These are phyloP conservation scores for Notothenia rossii DNA, from an alignment of 2,113 vertebrate genomes.

Conservation along the genomic window DNA sequence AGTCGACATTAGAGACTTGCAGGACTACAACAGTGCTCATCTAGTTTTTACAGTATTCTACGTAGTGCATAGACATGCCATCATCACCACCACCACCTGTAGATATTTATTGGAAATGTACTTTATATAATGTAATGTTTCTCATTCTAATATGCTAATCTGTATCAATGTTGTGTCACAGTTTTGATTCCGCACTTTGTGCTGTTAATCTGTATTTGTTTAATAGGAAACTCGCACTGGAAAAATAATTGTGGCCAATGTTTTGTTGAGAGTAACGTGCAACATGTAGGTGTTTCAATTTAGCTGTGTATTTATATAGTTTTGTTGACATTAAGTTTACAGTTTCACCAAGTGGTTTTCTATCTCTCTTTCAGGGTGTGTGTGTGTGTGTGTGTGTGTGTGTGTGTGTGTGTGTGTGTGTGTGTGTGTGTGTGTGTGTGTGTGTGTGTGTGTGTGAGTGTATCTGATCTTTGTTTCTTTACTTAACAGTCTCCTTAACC, in stretches of 20 bases:
- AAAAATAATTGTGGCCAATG: constrained; percentile 64
- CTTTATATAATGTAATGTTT: constrained; percentile 79
- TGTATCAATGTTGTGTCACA: constrained; percentile 52
- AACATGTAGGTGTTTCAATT: constrained; percentile 52
- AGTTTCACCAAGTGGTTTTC: constrained; percentile 51
- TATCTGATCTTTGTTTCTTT: constrained; percentile 8
- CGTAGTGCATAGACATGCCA: constrained; percentile 52
- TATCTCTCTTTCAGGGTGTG: constrained; percentile 33
- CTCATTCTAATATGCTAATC: constrained; percentile 67
- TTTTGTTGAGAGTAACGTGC: constrained; percentile 65
- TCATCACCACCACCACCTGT: constrained; percentile 65
- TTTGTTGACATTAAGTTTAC: constrained; percentile 57
- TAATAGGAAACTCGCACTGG: constrained; percentile 63
- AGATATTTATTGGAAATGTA: constrained; percentile 80
- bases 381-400: too few species aligned
- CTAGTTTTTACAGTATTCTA: constrained; percentile 48
- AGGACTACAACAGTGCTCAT: constrained; percentile 42
- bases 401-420: too few species aligned
- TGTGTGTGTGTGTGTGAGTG: constrained; percentile 4
- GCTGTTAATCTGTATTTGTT: constrained; percentile 72
- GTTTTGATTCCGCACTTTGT: constrained; percentile 68
- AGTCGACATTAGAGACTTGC: background rate
- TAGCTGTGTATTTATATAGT: constrained; percentile 60
- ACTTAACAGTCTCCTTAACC: constrained; percentile 25
- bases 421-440: too few species aligned